Percentiles rank a stretch among this genome's conserved stretches.
These are phyloP conservation scores for Thripadectes ignobilis DNA, from an alignment of 2,797 vertebrate genomes.

Conservation along the genomic window DNA sequence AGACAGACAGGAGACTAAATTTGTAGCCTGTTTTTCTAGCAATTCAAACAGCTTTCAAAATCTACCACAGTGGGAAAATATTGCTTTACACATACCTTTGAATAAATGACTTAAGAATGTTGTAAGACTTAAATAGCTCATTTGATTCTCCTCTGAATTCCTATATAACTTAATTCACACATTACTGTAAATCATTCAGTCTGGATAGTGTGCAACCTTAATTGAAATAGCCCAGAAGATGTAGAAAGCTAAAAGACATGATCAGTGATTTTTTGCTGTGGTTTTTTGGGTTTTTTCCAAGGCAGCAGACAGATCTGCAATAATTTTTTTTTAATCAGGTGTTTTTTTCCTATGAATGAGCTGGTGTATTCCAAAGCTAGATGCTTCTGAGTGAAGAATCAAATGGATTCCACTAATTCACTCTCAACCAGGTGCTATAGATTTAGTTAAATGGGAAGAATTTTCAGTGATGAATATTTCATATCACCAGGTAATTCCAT, in stretches of 20 bases:
- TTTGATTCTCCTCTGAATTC: not conserved
- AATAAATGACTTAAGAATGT: not conserved
- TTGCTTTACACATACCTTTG: not conserved
- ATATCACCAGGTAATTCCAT: not conserved
- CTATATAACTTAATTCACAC: not conserved
- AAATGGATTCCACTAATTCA: not conserved
- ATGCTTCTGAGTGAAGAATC: not conserved
- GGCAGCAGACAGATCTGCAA: not conserved
- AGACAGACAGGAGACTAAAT: not conserved
- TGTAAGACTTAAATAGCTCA: not conserved
- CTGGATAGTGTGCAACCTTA: not conserved
- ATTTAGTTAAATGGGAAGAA: not conserved
- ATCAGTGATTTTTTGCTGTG: not conserved
- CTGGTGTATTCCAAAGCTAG: not conserved
- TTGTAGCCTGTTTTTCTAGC: not conserved
- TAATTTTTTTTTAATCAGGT: not conserved
- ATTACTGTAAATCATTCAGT: not conserved
- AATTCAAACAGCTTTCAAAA: not conserved
- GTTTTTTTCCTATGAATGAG: not conserved
- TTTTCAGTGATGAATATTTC: not conserved
- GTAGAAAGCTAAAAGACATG: not conserved
- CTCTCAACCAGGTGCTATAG: not conserved
- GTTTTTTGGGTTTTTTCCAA: not conserved
- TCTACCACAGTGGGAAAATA: not conserved
- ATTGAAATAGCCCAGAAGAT: not conserved